Percentiles rank a stretch among this genome's conserved stretches.
Evolutionary conservation across 2,888 invertebrate species (phyloP).

Genomic region (Andricus quercusramuli): DNA sequence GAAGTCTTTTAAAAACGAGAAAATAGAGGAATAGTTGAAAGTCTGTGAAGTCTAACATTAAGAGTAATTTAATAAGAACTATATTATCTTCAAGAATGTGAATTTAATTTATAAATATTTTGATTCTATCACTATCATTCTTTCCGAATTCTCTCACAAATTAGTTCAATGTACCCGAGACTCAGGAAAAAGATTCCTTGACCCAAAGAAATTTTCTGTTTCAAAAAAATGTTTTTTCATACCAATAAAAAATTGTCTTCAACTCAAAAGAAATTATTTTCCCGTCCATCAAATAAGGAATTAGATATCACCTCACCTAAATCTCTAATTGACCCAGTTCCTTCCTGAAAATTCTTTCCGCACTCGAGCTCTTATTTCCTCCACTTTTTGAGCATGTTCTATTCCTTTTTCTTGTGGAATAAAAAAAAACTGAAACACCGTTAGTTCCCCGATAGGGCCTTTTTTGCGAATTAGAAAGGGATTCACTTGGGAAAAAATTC

Average conservation of each 20-base stretch:
- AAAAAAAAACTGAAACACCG: background rate
- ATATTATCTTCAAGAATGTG: background rate
- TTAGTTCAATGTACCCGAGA: background rate
- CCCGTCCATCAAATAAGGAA: background rate
- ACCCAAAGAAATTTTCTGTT: too few relatives aligned
- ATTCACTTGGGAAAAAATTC: background rate
- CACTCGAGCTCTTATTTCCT: conserved; percentile 5
- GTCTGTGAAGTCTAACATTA: background rate
- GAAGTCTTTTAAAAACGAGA: too few relatives aligned
- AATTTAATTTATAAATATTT: background rate
- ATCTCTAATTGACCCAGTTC: conserved; percentile 1
- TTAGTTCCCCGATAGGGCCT: background rate
- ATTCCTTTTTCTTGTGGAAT: background rate
- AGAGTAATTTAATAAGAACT: background rate
- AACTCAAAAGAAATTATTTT: too few relatives aligned
- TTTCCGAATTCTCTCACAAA: background rate
- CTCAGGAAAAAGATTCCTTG: too few relatives aligned
- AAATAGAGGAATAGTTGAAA: too few relatives aligned
- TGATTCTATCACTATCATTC: background rate
- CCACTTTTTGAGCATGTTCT: conserved; percentile 31
- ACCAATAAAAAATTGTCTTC: too few relatives aligned
- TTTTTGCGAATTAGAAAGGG: too few relatives aligned
- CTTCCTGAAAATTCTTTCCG: background rate
- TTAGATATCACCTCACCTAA: background rate
- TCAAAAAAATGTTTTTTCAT: too few relatives aligned